Conservation (phyloP, 2,797 vertebrate species). For the Loriculus beryllinus region DNA sequence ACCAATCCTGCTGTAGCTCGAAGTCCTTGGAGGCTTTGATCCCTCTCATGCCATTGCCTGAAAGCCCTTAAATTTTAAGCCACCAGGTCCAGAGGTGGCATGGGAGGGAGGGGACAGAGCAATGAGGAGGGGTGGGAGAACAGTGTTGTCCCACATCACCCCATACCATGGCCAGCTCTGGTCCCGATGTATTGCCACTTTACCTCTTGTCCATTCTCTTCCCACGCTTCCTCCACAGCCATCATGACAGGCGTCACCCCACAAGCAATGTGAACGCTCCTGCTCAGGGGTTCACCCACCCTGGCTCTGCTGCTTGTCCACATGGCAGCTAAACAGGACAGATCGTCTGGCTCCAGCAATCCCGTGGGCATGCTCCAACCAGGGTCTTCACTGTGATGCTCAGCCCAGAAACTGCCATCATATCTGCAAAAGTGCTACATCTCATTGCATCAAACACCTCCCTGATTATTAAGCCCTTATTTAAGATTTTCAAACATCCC, state of each 20-base stretch:
- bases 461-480: not conserved
- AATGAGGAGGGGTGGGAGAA: not conserved
- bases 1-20: fast-evolving
- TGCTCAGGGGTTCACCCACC: fast-evolving
- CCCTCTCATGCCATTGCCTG: not conserved
- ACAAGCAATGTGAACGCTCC: fast-evolving
- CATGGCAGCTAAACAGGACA: not conserved
- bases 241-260: fast-evolving
- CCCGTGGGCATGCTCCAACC: fast-evolving
- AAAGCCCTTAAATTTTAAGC: not conserved
- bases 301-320: fast-evolving
- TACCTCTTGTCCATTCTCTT: not conserved
- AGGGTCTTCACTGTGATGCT: fast-evolving
- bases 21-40: not conserved
- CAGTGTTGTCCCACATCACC: fast-evolving
- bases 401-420: fast-evolving
- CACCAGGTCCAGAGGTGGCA: fast-evolving
- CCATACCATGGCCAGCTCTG: fast-evolving
- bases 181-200: fast-evolving
- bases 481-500: not conserved
- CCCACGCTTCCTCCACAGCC: fast-evolving
- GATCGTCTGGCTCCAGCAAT: fast-evolving
- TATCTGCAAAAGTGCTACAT: not conserved
- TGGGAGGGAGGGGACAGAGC: not conserved
- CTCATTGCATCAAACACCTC: not conserved